A percentile compares a stretch with the other conserved stretches of the same genome.
Conservation (phyloP, 2,113 vertebrate genomes). For the Hippocampus barbouri region DNA sequence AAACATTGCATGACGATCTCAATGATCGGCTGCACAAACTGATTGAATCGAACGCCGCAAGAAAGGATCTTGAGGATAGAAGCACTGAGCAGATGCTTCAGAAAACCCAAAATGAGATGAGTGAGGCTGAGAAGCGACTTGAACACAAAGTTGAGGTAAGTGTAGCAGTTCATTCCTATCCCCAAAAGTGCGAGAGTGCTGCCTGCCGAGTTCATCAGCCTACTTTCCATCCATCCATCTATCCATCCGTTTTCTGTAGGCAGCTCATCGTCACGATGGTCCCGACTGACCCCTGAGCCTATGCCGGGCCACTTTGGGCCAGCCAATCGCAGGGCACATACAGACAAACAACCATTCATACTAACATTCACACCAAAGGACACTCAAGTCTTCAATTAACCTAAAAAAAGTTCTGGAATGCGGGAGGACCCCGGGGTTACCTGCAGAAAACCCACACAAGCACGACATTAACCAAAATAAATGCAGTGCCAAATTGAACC, state of each 20-base stretch:
- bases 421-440: too few relatives aligned
- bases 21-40: background rate
- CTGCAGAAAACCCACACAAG: too few relatives aligned
- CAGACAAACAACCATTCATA: background rate
- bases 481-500: too few relatives aligned
- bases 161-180: background rate
- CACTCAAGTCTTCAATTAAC: too few relatives aligned
- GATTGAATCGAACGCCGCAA: background rate
- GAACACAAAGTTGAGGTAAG: constrained; percentile 37
- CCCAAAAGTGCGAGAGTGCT: background rate
- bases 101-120: constrained; percentile 11
- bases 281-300: too few relatives aligned
- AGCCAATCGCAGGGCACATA: background rate
- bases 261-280: background rate
- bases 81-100: constrained; percentile 8
- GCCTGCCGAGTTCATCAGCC: background rate
- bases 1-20: fast-evolving
- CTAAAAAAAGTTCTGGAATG: too few relatives aligned
- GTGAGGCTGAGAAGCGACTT: constrained; percentile 16
- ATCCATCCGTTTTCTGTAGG: background rate
- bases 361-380: too few relatives aligned
- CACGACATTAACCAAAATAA: too few relatives aligned
- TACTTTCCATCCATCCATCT: background rate
- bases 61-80: constrained; percentile 1
- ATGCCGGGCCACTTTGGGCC: background rate